Percentiles rank a stretch among this genome's conserved stretches.
Conservation (phyloP, 2,888 invertebrate genomes). For the Rhynchonema sp. region DNA sequence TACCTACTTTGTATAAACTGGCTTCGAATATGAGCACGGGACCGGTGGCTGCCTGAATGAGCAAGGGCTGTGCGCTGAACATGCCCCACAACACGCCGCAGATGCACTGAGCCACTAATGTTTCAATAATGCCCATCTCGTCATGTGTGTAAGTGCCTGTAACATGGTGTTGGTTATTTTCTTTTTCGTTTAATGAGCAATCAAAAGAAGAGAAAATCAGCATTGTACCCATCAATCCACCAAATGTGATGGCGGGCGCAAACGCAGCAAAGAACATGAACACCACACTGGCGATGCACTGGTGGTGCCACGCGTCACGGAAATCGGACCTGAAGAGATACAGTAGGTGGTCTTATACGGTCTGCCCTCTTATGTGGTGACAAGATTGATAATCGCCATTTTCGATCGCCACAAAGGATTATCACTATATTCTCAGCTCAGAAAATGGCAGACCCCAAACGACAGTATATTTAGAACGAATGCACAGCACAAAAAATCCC, state of each 20-base stretch:
- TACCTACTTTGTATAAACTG: too few species aligned
- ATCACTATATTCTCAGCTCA: too few species aligned
- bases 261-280: conserved; percentile 96
- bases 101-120: conserved; percentile 54
- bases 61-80: conserved; percentile 71
- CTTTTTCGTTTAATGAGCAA: too few species aligned
- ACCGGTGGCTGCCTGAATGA: conserved; percentile 85
- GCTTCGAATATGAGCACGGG: conserved; percentile 84
- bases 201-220: too few species aligned
- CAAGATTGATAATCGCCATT: too few species aligned
- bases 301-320: conserved; percentile 63
- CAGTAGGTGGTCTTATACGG: too few species aligned
- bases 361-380: too few species aligned
- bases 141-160: conserved; percentile 60
- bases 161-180: background rate
- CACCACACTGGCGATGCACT: conserved; percentile 70
- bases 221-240: conserved; percentile 60
- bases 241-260: conserved; percentile 87
- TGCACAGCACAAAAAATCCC: conserved; percentile 65
- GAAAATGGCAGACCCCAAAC: too few species aligned
- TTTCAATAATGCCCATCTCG: conserved; percentile 79
- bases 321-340: conserved; percentile 63
- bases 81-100: conserved; percentile 72
- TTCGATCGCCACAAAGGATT: too few species aligned
- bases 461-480: conserved; percentile 63